A percentile compares a stretch with the other conserved stretches of the same genome.
These are phyloP conservation scores for Scaptomyza graminum DNA, from an alignment of 1,140 invertebrate genomes.

Conservation along the genomic window DNA sequence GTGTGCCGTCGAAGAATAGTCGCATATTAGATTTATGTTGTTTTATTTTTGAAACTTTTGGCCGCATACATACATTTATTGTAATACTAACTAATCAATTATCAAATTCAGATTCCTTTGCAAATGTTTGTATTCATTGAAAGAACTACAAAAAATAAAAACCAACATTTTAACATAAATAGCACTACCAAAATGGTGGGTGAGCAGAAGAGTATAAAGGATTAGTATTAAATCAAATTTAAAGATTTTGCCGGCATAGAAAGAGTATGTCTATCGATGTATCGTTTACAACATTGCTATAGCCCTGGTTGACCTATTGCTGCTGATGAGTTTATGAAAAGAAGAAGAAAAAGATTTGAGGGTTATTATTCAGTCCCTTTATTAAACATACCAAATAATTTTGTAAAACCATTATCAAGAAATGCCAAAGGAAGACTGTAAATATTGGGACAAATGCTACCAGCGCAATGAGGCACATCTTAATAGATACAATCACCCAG, in stretches of 20 bases:
- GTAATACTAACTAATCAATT: conserved; percentile 61
- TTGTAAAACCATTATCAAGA: conserved; percentile 5
- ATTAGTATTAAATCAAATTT: not conserved
- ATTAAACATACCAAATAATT: conserved; percentile 12
- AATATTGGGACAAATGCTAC: conserved; percentile 92
- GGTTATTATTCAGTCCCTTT: conserved; percentile 12
- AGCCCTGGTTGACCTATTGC: conserved; percentile 9
- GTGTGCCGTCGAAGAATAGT: conserved; percentile 72
- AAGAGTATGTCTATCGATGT: conserved; percentile 13
- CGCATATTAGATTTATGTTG: conserved; percentile 48
- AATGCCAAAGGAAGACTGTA: conserved; percentile 86
- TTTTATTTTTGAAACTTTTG: conserved; percentile 52
- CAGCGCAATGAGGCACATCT: conserved; percentile 92
- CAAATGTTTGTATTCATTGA: conserved; percentile 75
- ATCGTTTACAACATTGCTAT: not conserved
- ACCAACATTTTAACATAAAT: conserved; percentile 3
- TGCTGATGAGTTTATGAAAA: conserved; percentile 4
- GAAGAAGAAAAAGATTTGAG: conserved; percentile 28
- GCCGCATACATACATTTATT: conserved; percentile 56
- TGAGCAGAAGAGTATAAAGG: too few relatives aligned
- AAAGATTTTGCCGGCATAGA: too few relatives aligned
- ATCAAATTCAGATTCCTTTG: conserved; percentile 56
- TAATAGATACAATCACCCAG: conserved; percentile 91
- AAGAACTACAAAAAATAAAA: conserved; percentile 74
- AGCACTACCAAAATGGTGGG: too few relatives aligned